Base-by-base conservation (phyloP, 2,888 invertebrate species). In the Diachrysia chrysitis region DNA sequence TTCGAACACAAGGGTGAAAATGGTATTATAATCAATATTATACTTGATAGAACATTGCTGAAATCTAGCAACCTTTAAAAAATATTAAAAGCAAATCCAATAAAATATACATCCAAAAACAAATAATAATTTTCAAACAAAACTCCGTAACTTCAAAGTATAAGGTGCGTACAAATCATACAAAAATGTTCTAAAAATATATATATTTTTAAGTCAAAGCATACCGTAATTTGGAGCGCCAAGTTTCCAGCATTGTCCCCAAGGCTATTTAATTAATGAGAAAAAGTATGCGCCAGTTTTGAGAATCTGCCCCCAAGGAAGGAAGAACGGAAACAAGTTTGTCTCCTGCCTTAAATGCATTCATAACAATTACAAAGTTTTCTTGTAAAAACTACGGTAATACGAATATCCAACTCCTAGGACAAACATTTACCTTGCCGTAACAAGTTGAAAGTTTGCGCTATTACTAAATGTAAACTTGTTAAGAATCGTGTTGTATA, bases 191-290 rank as follows among this genome's bases (percentile, higher is more conserved):
- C 23, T 6, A 19, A 48, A 70, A 71, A 66, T 3, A 71, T 17
- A 57, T 12, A 3, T 4, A 65, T 76, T 66, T 63, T 48, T 54
- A 68, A 68, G 51, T 61, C 46, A 25, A 67, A 60, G 65, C n/a
- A 19, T 25, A 46, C 64, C 62, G 42, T 63, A 76, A 60, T 65
- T 42, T 37, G 42, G 59, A 53, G 23, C 53, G 23, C 60, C 12
- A 68, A 66, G 65, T 66, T 66, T 37, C 23, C 35, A n/a, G 17
- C 37, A 68, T 69, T 64, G 63, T 61, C 59, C 73, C 81, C 51
- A 25, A 42, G 70, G 76, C 66, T 63, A 62, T 79, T 75, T 64
- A 58, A 78, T 80, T 80, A 82, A 82, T 73, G 71, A 71, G 71
- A 17, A 72, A 81, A 81, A 78, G 74, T 69, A 71, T 64, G 63